Base-by-base conservation (phyloP, 2,113 vertebrate genomes). In the Ascaphus truei region DNA sequence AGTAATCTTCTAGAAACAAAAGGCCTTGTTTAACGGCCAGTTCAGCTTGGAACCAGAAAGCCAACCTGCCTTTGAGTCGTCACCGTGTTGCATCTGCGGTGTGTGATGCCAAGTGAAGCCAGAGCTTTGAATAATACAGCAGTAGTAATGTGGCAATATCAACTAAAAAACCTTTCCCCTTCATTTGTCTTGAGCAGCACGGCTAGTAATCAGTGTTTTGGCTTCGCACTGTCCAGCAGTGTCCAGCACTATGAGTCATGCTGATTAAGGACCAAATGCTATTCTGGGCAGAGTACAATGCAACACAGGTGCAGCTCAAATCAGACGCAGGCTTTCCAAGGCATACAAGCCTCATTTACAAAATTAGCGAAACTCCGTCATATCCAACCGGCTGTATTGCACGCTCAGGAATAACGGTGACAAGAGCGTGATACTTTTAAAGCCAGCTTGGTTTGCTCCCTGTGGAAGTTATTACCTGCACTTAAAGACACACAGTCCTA, bases 181-280 rank as follows among this genome's bases (percentile, higher is more conserved):
- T 18, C 5, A 45, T 45, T n/a, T n/a, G n/a, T n/a, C n/a, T n/a
- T 9, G 41, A 45, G 41, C 4, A 26, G 16, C 61, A 30, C 10
- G 3, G 15, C 30, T n/a, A 30, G 47, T n/a, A 45, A 66, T 66
- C 20, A 27, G 18, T 7, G 20, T 16, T 5, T 45, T 56, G 64
- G 52, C 39, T n/a, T 6, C 13, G 7, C 23, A 20, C 51, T 30
- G 13, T 11, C 20, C 8, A 39, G 34, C 29, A 7, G 51, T 22
- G 29, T 53, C 63, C 52, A 68, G 29, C 52, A n/a, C n/a, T n/a
- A n/a, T n/a, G n/a, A n/a, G n/a, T n/a, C 39, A 33, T 68, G 13
- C 29, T 57, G 52, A 68, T 68, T 68, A 68, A 68, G 47, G 52
- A 68, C 52, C 64, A 68, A 68, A 68, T 68, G 64, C 52, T 7